Base-by-base conservation (phyloP, 2,888 invertebrate species). In the Pandemis cinnamomeana region DNA sequence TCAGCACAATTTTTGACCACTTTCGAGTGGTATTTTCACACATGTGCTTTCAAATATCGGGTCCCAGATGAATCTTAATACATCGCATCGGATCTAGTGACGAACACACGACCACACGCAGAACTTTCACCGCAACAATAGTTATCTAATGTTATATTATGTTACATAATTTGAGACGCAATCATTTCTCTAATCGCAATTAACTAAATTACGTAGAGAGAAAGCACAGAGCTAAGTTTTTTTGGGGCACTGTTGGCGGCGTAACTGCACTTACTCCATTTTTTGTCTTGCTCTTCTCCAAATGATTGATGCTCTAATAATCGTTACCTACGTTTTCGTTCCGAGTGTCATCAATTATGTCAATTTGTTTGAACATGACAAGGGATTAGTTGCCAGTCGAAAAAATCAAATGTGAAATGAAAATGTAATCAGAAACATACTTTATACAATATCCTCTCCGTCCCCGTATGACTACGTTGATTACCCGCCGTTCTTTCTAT, bases 61-160 rank as follows among this genome's bases (percentile, higher is more conserved):
- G 20, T 36, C 10, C n/a, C n/a, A 60, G 7, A 66, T 58, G 6
- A 10, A 10, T 58, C 6, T 5, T 41, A 41, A 11, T 36, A 46
- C 60, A 44, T 61, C 71, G 58, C 44, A 60, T 58, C 71, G 5
- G 27, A 27, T 66, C 20, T 3, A 51, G 15, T 11, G 55, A 42
- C 36, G 27, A 51, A 36, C 67, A 41, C 41, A 63, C 44, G 44
- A 13, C n/a, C 20, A 44, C 11, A 72, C 46, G 7, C 8, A 15
- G 77, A 83, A 87, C 88, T 88, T 88, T 89, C 88, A 86, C 88
- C 84, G 76, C 77, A 78, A 84, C 82, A 84, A 84, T 83, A 76
- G 84, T 89, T 90, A 88, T 86, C 87, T 90, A 89, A 90, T 87
- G 81, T 81, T 80, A 80, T 82, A 83, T 81, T 81, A 79, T 79